These are phyloP conservation scores for Bellardia pandia DNA, from an alignment of 2,888 invertebrate species.

Conservation along the genomic window DNA sequence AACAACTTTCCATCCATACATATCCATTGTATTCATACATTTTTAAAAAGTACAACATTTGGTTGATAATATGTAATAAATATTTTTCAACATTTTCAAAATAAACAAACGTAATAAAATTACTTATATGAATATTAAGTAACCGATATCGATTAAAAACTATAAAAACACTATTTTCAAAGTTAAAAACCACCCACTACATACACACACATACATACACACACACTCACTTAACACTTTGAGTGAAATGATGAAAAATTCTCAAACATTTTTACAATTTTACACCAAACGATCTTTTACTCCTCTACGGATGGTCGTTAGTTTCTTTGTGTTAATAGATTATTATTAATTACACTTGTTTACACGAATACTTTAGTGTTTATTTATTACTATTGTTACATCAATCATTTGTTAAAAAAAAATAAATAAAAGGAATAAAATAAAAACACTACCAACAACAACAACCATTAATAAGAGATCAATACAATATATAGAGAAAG, in stretches of 20 bases:
- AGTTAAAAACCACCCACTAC: background rate
- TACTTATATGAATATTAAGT: background rate
- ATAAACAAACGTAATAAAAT: background rate
- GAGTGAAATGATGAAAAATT: slow-evolving; percentile 9
- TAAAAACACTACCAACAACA: background rate
- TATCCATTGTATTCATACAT: no score
- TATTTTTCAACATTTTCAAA: no score
- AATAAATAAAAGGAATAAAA: background rate
- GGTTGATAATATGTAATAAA: no score
- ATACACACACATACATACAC: background rate
- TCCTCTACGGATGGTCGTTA: slow-evolving; percentile 6
- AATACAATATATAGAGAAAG: background rate
- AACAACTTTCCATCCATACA: no score
- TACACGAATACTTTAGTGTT: slow-evolving; percentile 57
- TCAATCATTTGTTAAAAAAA: slow-evolving; percentile 43
- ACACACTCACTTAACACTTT: slow-evolving; percentile 1
- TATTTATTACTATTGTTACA: slow-evolving; percentile 63
- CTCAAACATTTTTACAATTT: background rate
- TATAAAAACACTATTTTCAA: no score
- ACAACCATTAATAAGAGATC: slow-evolving; percentile 29
- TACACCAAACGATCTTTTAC: slow-evolving; percentile 1
- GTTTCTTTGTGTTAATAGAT: background rate
- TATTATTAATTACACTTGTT: slow-evolving; percentile 57
- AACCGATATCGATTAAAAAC: no score
- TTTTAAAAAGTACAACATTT: no score